These are phyloP conservation scores for Boleophthalmus pectinirostris DNA, from an alignment of 2,113 vertebrate species.

Conservation along the genomic window DNA sequence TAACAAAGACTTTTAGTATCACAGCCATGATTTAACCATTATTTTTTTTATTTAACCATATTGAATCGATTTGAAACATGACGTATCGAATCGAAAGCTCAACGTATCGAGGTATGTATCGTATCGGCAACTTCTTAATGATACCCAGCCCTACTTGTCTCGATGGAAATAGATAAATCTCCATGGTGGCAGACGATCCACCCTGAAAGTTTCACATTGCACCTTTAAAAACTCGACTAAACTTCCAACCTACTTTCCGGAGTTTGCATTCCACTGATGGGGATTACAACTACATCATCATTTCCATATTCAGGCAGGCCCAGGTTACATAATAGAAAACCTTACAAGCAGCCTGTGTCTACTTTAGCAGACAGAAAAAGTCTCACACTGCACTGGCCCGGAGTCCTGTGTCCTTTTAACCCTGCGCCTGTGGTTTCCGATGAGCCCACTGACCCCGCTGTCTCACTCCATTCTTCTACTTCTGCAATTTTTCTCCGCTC, in stretches of 20 bases:
- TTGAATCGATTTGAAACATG: no score
- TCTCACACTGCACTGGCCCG: background rate
- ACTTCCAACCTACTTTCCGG: background rate
- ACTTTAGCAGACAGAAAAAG: background rate
- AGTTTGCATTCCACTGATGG: background rate
- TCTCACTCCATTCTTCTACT: background rate
- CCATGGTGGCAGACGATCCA: no score
- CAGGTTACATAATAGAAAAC: background rate
- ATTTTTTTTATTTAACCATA: no score
- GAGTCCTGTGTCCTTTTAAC: background rate
- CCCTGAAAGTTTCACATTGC: no score
- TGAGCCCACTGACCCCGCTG: background rate
- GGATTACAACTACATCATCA: background rate
- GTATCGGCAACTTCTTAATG: no score
- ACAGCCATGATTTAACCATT: no score
- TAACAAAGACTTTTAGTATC: no score
- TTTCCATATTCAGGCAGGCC: background rate
- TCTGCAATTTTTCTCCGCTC: background rate
- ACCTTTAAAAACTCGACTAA: no score
- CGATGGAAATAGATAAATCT: no score
- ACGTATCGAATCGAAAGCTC: no score
- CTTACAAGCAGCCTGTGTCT: background rate
- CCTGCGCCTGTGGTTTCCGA: background rate
- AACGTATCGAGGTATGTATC: no score
- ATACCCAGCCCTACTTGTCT: no score